Evolutionary conservation across 2,113 vertebrate genomes (phyloP), one percentile per base, ranked within the genome.

Genomic region (Glareola pratincola): DNA sequence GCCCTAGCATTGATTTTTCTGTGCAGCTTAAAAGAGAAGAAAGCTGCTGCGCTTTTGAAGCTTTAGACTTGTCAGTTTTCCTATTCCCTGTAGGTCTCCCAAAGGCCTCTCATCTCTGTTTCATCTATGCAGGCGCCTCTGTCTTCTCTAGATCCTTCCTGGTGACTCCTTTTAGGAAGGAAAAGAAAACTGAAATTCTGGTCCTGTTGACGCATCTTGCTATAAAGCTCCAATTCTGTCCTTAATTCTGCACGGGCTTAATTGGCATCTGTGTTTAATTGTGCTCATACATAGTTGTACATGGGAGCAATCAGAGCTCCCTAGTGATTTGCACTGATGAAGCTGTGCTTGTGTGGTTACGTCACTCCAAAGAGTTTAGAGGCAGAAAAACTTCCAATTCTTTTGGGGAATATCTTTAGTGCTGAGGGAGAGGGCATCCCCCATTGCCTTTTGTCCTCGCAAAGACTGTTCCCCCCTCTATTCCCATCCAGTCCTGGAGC

Each of bases 1-100:
- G 62, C 69, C 69, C 37, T 79, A 56, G 48, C 45, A 95, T 76
- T 94, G 94, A 94, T 87, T 95, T 92, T 94, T 87, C 69, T 85
- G 6, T 41, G 43, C 67, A 95, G 57, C 45, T 73, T 43, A 85
- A 91, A 86, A 64, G 48, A 72, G 34, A 71, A 79, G 60, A 86
- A 92, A 76, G 83, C 56, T 79, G 84, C 45, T 84, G n/a, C 72
- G 77, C 73, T 92, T 91, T 95, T 82, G 66, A 85, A 88, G 80
- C 48, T 88, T 93, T 89, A 89, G 43, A 24, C 53, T 48, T 48
- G 41, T 71, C 23, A 6, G 7, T 62, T 77, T 67, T 92, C 88
- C 81, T 74, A 68, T 62, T 94, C 86, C 39, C 80, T 24, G 26
- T 45, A 81, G 73, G 37, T 72, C 48, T 92, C 84, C 72, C 34